Evolutionary conservation across 2,797 vertebrate genomes (phyloP).

Genomic region (Melanotaenia parkinsoni): DNA sequence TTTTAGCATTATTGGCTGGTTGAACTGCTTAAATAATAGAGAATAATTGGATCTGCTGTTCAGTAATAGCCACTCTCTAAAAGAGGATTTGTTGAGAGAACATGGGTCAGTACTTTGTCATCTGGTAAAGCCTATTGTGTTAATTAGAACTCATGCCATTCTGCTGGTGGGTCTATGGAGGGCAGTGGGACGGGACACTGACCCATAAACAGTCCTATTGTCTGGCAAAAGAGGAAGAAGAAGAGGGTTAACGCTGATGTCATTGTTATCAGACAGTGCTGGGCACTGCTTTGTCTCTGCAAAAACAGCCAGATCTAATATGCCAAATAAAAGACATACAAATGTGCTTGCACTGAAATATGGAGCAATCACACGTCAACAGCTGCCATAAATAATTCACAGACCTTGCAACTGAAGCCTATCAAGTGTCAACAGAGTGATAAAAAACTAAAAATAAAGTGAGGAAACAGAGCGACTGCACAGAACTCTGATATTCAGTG

Average conservation of each 20-base stretch:
- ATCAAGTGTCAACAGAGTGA: constrained; percentile 20
- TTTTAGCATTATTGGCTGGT: background rate
- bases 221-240: constrained; percentile 26
- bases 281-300: constrained; percentile 56
- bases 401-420: constrained; percentile 38
- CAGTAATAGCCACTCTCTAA: constrained; percentile 7
- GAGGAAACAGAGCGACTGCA: constrained; percentile 22
- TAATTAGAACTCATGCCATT: constrained; percentile 41
- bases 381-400: constrained; percentile 64
- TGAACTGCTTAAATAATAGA: constrained; percentile 8
- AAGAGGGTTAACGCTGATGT: constrained; percentile 70
- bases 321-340: constrained; percentile 17
- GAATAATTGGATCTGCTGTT: background rate
- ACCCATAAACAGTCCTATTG: constrained; percentile 67
- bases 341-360: background rate
- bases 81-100: constrained; percentile 38
- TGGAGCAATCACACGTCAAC: constrained; percentile 29
- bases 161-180: constrained; percentile 45
- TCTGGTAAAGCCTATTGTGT: constrained; percentile 35
- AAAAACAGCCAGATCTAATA: constrained; percentile 31
- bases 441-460: constrained; percentile 45
- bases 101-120: constrained; percentile 15
- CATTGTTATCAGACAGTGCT: constrained; percentile 62
- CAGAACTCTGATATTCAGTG: constrained; percentile 1
- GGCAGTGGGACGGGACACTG: constrained; percentile 61